Conservation (phyloP, 2,888 invertebrate species). For the Diloba caeruleocephala region DNA sequence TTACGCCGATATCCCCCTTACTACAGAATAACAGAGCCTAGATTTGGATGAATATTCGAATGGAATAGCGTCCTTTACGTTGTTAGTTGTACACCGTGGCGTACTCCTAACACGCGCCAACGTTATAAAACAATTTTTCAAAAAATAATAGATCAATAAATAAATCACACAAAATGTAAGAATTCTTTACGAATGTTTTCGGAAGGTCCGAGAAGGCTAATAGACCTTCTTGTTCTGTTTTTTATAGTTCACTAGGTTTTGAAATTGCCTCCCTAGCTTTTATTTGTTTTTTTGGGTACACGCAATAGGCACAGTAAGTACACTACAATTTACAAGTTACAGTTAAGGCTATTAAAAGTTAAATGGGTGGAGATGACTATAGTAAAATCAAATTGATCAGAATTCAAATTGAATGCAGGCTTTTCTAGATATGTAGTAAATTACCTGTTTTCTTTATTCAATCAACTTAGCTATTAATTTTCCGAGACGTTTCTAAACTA, state of each 20-base stretch:
- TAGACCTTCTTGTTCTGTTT: conserved; percentile 61
- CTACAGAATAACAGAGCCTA: neutral
- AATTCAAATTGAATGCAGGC: no score
- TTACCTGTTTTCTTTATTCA: no score
- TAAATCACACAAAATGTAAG: conserved; percentile 68
- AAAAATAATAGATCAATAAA: conserved; percentile 70
- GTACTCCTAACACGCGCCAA: conserved; percentile 80
- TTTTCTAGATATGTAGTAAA: no score
- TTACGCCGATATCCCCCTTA: conserved; percentile 8
- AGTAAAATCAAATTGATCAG: no score
- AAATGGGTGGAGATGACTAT: no score
- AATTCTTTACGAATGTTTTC: conserved; percentile 80
- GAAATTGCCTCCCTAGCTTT: conserved; percentile 20
- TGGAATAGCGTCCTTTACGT: neutral
- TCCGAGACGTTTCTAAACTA: no score
- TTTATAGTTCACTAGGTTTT: conserved; percentile 45
- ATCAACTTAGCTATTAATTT: no score
- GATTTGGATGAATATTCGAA: conserved; percentile 2
- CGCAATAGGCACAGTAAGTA: neutral
- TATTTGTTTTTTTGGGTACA: conserved; percentile 20
- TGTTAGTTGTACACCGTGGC: conserved; percentile 57
- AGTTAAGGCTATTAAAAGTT: no score
- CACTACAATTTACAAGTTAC: conserved; percentile 6
- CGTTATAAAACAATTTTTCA: conserved; percentile 75
- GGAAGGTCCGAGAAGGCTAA: conserved; percentile 69